A percentile compares a stretch with the other conserved stretches of the same genome.
Evolutionary conservation across 2,888 invertebrate genomes (phyloP).

Genomic region (Drosophila algonquin): DNA sequence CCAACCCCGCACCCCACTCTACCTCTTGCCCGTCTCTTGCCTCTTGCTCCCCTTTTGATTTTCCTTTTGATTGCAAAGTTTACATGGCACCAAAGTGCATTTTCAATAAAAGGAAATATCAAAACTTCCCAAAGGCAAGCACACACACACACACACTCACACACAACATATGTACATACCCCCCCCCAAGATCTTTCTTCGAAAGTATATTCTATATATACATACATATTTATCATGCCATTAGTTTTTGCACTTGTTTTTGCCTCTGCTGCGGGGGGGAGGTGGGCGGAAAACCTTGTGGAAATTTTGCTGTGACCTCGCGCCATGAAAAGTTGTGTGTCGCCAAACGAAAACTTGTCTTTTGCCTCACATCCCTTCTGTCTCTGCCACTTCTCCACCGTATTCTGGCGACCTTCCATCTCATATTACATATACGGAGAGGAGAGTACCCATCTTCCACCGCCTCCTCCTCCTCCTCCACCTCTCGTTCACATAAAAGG

Average conservation of each 20-base stretch:
- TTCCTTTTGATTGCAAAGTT: conserved; percentile 80
- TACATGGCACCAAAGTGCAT: conserved; percentile 81
- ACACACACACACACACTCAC: conserved; percentile 32
- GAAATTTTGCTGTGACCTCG: conserved; percentile 71
- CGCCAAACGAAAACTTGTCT: conserved; percentile 44
- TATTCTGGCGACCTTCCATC: not conserved
- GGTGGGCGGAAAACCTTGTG: conserved; percentile 40
- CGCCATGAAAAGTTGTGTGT: conserved; percentile 65
- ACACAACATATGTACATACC: conserved; percentile 1
- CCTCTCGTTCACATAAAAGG: conserved; percentile 47
- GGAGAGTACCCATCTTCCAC: not conserved
- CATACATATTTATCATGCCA: conserved; percentile 63
- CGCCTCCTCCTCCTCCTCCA: not conserved
- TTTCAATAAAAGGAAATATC: conserved; percentile 80
- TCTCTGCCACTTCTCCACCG: not conserved
- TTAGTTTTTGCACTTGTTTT: conserved; percentile 70
- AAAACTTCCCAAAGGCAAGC: conserved; percentile 53
- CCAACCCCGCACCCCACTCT: not conserved
- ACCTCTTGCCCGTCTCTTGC: conserved; percentile 27
- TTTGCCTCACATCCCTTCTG: not conserved
- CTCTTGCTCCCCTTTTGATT: conserved; percentile 62
- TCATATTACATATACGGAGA: not conserved
- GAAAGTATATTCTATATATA: conserved; percentile 29
- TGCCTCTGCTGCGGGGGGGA: conserved; percentile 29
- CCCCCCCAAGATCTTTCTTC: not conserved